A percentile compares a stretch with the other conserved stretches of the same genome.
phyloP scores from a whole-genome alignment of 2,797 vertebrate genomes.

The Melanotaenia pygmaea region DNA sequence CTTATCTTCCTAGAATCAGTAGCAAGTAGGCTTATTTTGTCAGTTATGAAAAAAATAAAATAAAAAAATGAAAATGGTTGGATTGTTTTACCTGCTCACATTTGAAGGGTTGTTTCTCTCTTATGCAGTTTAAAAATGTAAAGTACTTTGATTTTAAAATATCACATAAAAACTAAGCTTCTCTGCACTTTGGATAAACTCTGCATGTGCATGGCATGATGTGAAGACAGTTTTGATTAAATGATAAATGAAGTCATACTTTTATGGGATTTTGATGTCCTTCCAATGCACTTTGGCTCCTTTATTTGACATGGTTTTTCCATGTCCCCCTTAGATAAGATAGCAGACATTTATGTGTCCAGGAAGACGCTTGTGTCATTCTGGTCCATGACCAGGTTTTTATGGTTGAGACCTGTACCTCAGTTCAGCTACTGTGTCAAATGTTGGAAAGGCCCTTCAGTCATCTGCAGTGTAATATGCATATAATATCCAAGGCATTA shows the following conservation, averaged over 20 bases:
- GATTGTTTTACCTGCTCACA: conserved; percentile 42
- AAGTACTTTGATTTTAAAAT: conserved; percentile 20
- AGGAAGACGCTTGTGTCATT: conserved; percentile 39
- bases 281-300: conserved; percentile 34
- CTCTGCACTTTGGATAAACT: conserved; percentile 16
- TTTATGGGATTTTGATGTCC: conserved; percentile 13
- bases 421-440: conserved; percentile 41
- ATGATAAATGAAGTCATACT: conserved; percentile 38
- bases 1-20: conserved; percentile 45
- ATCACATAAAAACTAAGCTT: conserved; percentile 23
- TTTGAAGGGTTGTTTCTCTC: conserved; percentile 13
- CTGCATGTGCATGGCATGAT: not conserved
- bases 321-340: conserved; percentile 46
- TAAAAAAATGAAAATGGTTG: conserved; percentile 8
- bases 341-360: conserved; percentile 49
- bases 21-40: conserved; percentile 25
- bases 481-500: conserved; percentile 32
- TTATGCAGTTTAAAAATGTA: conserved; percentile 28
- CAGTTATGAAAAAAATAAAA: conserved; percentile 33
- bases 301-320: conserved; percentile 27
- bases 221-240: conserved; percentile 35
- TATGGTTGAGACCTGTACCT: conserved; percentile 46
- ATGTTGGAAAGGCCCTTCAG: conserved; percentile 50
- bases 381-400: conserved; percentile 43
- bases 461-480: conserved; percentile 43